phyloP scores from a whole-genome alignment of 1,140 invertebrate species.

The Cherax quadricarinatus region DNA sequence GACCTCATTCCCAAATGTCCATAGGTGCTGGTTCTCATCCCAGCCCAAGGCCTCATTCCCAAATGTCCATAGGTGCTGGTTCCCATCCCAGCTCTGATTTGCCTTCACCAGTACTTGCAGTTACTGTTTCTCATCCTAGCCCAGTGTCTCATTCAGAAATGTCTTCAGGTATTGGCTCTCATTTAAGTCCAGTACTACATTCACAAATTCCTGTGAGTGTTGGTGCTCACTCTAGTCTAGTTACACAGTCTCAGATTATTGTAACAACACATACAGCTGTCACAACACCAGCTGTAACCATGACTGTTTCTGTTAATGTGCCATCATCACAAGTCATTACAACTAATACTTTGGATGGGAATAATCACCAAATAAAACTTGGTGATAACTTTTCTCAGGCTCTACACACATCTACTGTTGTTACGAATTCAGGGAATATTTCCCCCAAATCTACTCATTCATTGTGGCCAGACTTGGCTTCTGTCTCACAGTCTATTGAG shows the following conservation, averaged over 20 bases:
- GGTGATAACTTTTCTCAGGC: neutral
- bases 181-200: slow-evolving; percentile 1
- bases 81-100: slow-evolving; percentile 15
- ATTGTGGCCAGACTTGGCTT: neutral
- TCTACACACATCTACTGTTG: neutral
- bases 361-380: neutral
- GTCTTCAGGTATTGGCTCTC: neutral
- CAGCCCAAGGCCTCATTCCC: slow-evolving; percentile 12
- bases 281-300: slow-evolving; percentile 24
- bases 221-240: neutral
- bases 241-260: neutral
- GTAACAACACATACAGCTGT: neutral
- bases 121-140: neutral
- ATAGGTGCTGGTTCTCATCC: neutral
- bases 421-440: neutral
- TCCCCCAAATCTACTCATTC: neutral
- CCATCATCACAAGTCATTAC: slow-evolving; percentile 15
- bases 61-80: neutral
- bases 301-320: slow-evolving; percentile 18
- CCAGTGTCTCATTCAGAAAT: slow-evolving; percentile 12
- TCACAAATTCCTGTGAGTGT: neutral
- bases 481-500: neutral
- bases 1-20: slow-evolving; percentile 9
- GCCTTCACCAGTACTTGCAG: neutral
- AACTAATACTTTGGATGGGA: neutral